Percentiles rank a stretch among this genome's conserved stretches.
phyloP scores from a whole-genome alignment of 2,888 invertebrate species.

The Aquatica leii region DNA sequence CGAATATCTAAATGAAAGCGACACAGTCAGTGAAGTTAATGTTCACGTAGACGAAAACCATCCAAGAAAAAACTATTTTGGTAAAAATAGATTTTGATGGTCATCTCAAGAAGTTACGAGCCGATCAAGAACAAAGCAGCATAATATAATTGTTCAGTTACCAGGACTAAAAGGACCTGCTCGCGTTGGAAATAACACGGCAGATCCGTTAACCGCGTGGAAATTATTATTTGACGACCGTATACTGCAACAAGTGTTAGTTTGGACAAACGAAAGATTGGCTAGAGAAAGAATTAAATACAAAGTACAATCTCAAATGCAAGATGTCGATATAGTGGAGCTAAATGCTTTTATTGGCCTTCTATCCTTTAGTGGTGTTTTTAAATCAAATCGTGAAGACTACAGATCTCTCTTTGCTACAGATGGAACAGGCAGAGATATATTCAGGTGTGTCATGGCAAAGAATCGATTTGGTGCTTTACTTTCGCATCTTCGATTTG shows the following conservation, averaged over 20 bases:
- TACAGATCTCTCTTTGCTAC: constrained; percentile 7
- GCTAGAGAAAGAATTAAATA: neutral
- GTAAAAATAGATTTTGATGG: constrained; percentile 7
- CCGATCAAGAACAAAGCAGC: constrained; percentile 1
- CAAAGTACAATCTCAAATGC: constrained; percentile 3
- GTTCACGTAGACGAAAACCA: too few relatives aligned
- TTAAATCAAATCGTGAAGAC: constrained; percentile 7
- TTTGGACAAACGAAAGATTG: neutral
- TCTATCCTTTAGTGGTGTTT: neutral
- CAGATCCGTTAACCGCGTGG: too few relatives aligned
- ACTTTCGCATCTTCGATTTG: neutral
- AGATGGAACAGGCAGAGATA: too few relatives aligned
- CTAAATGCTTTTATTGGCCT: neutral
- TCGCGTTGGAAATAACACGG: too few relatives aligned
- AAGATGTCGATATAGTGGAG: neutral
- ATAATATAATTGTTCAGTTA: constrained; percentile 5
- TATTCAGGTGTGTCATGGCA: neutral
- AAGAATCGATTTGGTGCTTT: constrained; percentile 5
- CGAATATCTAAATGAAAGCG: neutral
- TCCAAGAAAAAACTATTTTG: constrained; percentile 4
- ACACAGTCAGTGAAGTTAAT: too few relatives aligned
- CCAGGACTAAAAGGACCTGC: neutral
- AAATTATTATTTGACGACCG: too few relatives aligned
- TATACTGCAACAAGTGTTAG: too few relatives aligned
- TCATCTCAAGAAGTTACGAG: constrained; percentile 1